Evolutionary conservation across 2,888 invertebrate species (phyloP), one percentile per base, ranked within the genome.

Genomic region (Drosophila macrospina): DNA sequence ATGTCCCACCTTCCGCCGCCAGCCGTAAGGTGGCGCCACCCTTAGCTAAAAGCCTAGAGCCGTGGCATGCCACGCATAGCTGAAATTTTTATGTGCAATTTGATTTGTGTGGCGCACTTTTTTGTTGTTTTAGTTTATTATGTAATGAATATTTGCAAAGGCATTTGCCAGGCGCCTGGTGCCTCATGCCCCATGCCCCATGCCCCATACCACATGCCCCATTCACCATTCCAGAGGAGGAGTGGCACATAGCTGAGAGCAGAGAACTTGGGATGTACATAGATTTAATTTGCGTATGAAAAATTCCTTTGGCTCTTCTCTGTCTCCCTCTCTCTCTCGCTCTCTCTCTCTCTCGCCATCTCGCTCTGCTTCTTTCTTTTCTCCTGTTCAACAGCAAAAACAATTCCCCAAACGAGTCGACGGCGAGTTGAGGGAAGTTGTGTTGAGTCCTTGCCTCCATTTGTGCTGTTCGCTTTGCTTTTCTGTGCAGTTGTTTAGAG

Each of bases 261-360:
- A 45, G 32, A 28, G 50, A 63, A 64, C 78, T 65, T 66, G 82
- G 56, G 67, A 77, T 78, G 86, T 78, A 62, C 62, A 54, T 62
- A 70, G 78, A 84, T 84, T 84, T 84, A 85, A 84, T 84, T 84
- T 87, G 86, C 69, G 86, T 87, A 82, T 82, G 80, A 84, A 85
- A 87, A 84, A 84, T 84, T 86, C 85, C 85, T 77, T 78, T 69
- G 67, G 60, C 48, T 39, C 30, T 16, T 7, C n/a, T 30, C 6
- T 7, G 13, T 20, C 7, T 30, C 30, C 4, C n/a, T 30, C 6
- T 7, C 20, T 20, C 7, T 30, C 30, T 30, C 28, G 37, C 11
- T 13, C 8, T 28, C 51, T 16, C 15, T 28, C 16, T n/a, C 15
- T 30, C 28, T 51, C 11, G 8, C 11, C 20, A 41, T 20, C 16